phyloP scores from a whole-genome alignment of 2,113 vertebrate genomes.

The Nothobranchius furzeri region DNA sequence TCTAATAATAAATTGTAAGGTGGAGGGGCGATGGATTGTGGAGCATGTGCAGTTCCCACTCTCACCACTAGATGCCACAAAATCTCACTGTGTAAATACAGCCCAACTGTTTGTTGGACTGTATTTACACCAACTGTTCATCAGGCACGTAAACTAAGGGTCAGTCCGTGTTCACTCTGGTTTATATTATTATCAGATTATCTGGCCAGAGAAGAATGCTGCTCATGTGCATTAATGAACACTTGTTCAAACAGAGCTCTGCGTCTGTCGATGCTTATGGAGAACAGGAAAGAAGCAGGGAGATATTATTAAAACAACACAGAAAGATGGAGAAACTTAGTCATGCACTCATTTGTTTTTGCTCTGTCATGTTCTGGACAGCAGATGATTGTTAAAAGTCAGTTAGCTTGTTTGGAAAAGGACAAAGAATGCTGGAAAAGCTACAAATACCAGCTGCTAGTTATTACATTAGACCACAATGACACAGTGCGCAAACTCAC shows the following conservation, averaged over 20 bases:
- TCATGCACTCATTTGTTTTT: constrained; percentile 49
- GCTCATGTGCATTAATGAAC: constrained; percentile 3
- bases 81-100: constrained; percentile 2
- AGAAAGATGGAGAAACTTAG: constrained; percentile 53
- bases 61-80: not conserved
- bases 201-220: constrained; percentile 10
- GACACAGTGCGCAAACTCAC: constrained; percentile 22
- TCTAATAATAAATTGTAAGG: too few relatives aligned
- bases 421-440: constrained; percentile 46
- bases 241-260: constrained; percentile 26
- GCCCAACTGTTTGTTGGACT: not conserved
- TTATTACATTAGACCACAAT: constrained; percentile 60
- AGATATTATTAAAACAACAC: constrained; percentile 51
- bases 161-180: constrained; percentile 7
- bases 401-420: constrained; percentile 58
- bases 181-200: constrained; percentile 19
- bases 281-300: constrained; percentile 21
- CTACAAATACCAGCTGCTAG: constrained; percentile 61
- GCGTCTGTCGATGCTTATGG: constrained; percentile 14
- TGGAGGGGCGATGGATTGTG: too few relatives aligned
- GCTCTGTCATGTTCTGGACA: constrained; percentile 47
- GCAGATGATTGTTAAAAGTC: constrained; percentile 65
- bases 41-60: not conserved
- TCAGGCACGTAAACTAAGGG: constrained; percentile 7
- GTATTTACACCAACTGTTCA: constrained; percentile 4